These are phyloP conservation scores for Dicycla oo DNA, from an alignment of 2,888 invertebrate species.

Conservation along the genomic window DNA sequence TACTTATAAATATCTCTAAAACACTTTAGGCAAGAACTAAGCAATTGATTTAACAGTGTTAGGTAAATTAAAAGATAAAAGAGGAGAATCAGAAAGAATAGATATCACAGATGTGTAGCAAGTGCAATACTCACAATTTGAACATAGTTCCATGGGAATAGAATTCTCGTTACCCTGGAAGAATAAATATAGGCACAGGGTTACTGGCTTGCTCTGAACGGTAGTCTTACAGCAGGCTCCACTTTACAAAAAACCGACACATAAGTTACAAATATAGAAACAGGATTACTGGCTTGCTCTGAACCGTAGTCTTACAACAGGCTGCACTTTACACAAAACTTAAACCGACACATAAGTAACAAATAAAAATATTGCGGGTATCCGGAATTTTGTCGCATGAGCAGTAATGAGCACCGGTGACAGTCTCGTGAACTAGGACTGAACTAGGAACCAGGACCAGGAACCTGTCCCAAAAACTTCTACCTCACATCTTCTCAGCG, in stretches of 20 bases:
- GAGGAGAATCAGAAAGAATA: constrained; percentile 63
- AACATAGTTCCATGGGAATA: constrained; percentile 99
- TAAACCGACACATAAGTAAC: neutral
- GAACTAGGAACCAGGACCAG: constrained; percentile 18
- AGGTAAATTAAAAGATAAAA: constrained; percentile 66
- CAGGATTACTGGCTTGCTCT: constrained; percentile 33
- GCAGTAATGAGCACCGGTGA: constrained; percentile 32
- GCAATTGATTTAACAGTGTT: constrained; percentile 71
- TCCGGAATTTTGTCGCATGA: neutral
- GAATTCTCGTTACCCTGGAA: constrained; percentile 98
- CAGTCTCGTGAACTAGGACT: constrained; percentile 14
- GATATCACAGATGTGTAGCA: constrained; percentile 43
- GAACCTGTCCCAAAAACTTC: constrained; percentile 21
- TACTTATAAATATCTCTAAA: constrained; percentile 73
- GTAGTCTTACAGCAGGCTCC: neutral
- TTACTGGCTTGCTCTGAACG: constrained; percentile 29
- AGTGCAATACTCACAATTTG: constrained; percentile 95
- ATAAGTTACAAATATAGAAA: constrained; percentile 18
- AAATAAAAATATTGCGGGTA: constrained; percentile 7
- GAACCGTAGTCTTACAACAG: neutral
- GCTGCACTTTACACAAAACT: neutral
- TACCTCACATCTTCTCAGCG: constrained; percentile 11
- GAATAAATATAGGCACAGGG: constrained; percentile 51
- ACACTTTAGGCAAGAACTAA: constrained; percentile 75
- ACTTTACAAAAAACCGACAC: neutral